Evolutionary conservation across 2,113 vertebrate genomes (phyloP), one percentile per base, ranked within the genome.

Genomic region (Chauna torquata): DNA sequence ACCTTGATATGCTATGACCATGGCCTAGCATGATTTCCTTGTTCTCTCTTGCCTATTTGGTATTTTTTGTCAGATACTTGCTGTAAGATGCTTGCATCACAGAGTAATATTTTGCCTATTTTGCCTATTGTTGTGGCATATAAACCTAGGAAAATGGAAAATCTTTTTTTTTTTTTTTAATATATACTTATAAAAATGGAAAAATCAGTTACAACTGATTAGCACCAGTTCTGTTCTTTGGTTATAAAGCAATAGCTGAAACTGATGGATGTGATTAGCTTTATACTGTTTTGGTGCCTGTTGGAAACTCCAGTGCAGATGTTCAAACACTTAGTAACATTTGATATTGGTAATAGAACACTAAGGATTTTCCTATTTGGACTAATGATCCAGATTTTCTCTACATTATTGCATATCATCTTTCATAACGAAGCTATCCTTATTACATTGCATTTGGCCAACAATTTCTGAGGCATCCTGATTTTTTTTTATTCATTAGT

Each of bases 401-500:
- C 92, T 59, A 12, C 8, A 12, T 74, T 86, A 55, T 85, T 84
- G 79, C 19, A 12, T 61, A 52, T 82, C 9, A 1, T 78, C 45
- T 76, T 94, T 92, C 88, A 74, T 88, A 91, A 91, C 23, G 54
- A 94, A 93, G 45, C 13, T 16, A 44, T 16, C 32, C 47, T n/a
- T 40, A 62, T 54, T 75, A 64, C 54, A 62, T 36, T 78, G 52
- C 58, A 68, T 58, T 84, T 84, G 75, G 68, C 62, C 27, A 38
- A 40, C 61, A 95, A 62, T 86, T 86, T 86, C 47, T 86, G 77
- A 91, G 74, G 54, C 17, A 80, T 50, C 4, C 24, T 70, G 58
- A 77, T 91, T 32, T 87, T 70, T 85, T 81, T 70, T 95, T 68
- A 78, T 92, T 84, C 36, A 82, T 28, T 92, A 50, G 44, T 92